Evolutionary conservation across 2,797 vertebrate species (phyloP).

Genomic region (Smutsia temminckii): DNA sequence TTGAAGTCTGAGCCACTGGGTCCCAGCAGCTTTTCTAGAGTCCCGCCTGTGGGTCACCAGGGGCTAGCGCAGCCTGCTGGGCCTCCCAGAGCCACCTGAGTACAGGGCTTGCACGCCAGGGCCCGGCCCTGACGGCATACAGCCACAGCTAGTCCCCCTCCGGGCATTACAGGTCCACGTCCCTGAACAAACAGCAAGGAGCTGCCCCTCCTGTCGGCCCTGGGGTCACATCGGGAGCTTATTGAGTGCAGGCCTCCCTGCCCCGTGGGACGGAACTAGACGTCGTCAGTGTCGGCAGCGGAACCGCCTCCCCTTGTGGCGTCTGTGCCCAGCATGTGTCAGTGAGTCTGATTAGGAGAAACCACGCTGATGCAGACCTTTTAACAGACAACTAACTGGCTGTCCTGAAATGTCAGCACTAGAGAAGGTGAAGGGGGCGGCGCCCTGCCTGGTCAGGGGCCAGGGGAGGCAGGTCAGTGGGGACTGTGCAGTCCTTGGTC

Average conservation of each 20-base stretch:
- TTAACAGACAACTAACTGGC: neutral
- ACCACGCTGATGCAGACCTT: fast-evolving
- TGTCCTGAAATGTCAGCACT: too few species aligned
- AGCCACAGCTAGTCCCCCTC: neutral
- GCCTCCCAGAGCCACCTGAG: neutral
- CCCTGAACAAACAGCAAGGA: neutral
- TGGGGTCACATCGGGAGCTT: neutral
- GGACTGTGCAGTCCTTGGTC: neutral
- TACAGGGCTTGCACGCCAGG: neutral
- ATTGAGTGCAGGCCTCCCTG: neutral
- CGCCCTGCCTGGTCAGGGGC: neutral
- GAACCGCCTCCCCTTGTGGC: fast-evolving
- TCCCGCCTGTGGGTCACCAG: neutral
- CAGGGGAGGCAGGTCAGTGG: neutral
- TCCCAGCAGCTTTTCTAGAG: neutral
- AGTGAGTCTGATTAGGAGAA: neutral
- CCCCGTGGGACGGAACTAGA: neutral
- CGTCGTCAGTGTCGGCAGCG: fast-evolving
- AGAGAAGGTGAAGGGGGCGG: neutral
- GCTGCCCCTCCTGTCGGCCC: neutral
- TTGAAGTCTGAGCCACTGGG: neutral
- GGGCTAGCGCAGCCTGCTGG: neutral
- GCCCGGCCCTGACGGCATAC: fast-evolving
- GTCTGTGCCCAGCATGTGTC: neutral
- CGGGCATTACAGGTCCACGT: fast-evolving